Evolutionary conservation across 2,888 invertebrate genomes (phyloP).

Genomic region (Muscina levida): DNA sequence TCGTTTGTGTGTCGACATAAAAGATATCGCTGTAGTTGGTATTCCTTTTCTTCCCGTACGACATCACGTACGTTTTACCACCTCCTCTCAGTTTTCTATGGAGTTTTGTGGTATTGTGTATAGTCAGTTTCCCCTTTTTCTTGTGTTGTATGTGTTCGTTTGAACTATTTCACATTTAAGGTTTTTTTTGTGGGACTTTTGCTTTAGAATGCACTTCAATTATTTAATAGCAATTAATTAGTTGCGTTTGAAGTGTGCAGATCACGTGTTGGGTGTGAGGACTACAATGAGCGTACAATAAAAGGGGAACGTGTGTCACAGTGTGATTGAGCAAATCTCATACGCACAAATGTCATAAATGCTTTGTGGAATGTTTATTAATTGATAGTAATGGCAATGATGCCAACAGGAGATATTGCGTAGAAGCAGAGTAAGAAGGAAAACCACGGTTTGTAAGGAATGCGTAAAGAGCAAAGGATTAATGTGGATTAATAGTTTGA

Average conservation of each 20-base stretch:
- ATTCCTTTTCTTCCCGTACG: not conserved
- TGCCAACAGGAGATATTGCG: too few relatives aligned
- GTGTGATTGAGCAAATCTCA: not conserved
- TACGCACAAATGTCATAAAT: slow-evolving; percentile 26
- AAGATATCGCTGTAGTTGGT: not conserved
- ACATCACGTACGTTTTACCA: too few relatives aligned
- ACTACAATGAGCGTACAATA: not conserved
- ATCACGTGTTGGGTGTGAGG: slow-evolving; percentile 46
- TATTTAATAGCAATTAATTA: slow-evolving; percentile 56
- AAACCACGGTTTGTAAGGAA: too few relatives aligned
- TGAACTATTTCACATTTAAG: not conserved
- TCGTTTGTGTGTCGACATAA: not conserved
- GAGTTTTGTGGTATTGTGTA: slow-evolving; percentile 34
- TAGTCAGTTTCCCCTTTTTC: not conserved
- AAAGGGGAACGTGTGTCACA: not conserved
- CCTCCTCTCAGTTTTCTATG: not conserved
- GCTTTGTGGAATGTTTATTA: slow-evolving; percentile 1
- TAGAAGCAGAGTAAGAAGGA: too few relatives aligned
- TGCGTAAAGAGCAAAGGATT: too few relatives aligned
- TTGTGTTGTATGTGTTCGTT: not conserved
- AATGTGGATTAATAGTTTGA: too few relatives aligned
- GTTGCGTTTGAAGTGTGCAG: slow-evolving; percentile 53
- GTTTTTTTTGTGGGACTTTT: not conserved
- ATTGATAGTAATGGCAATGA: slow-evolving; percentile 16
- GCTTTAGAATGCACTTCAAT: slow-evolving; percentile 23